A percentile compares a stretch with the other conserved stretches of the same genome.
Evolutionary conservation across 2,113 vertebrate species (phyloP).

Genomic region (Psephotus haematonotus): DNA sequence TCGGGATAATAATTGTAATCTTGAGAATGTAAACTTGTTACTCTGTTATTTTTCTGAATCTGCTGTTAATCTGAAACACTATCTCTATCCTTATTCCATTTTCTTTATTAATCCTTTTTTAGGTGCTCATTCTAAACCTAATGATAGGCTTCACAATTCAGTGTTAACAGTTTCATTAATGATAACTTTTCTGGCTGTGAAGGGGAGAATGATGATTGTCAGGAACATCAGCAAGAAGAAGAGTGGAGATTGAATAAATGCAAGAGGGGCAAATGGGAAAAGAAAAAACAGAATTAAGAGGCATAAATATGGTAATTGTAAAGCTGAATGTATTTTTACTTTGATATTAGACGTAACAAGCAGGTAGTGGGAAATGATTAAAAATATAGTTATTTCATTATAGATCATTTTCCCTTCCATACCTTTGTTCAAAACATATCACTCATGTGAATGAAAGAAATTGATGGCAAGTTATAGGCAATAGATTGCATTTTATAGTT

Average conservation of each 20-base stretch:
- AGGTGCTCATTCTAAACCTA: background rate
- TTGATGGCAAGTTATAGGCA: background rate
- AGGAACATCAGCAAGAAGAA: conserved; percentile 14
- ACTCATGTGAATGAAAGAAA: background rate
- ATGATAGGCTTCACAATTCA: conserved; percentile 44
- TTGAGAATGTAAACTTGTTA: background rate
- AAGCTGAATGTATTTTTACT: conserved; percentile 42
- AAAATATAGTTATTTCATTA: conserved; percentile 37
- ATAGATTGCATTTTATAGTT: background rate
- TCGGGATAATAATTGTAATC: background rate
- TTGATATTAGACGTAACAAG: conserved; percentile 7
- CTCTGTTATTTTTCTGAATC: background rate
- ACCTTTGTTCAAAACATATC: conserved; percentile 28
- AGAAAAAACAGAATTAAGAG: conserved; percentile 16
- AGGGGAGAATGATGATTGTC: conserved; percentile 39
- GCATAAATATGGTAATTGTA: conserved; percentile 57
- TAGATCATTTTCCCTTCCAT: background rate
- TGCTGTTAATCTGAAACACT: background rate
- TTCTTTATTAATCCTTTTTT: background rate
- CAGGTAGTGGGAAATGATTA: conserved; percentile 17
- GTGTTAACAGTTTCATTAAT: background rate
- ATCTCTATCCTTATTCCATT: background rate
- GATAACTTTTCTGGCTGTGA: conserved; percentile 11
- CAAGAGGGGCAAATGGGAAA: conserved; percentile 31
- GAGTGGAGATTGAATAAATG: conserved; percentile 34